These are phyloP conservation scores for Chironomus riparius DNA, from an alignment of 2,888 invertebrate genomes.

Conservation along the genomic window DNA sequence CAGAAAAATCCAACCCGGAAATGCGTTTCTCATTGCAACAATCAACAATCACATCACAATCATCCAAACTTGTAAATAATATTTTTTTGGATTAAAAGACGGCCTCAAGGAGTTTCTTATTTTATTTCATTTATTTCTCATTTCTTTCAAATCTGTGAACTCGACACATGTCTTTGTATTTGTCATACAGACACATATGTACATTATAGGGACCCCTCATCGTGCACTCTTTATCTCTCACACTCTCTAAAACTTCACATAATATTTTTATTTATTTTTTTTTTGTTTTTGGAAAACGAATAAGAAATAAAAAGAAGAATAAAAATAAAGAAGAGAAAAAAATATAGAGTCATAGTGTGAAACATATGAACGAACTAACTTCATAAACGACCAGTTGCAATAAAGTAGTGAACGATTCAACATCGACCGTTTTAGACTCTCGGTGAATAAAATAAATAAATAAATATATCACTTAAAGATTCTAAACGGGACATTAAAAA, in stretches of 20 bases:
- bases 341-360: background rate
- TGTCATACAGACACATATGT: no score
- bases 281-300: background rate
- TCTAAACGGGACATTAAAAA: no score
- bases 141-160: no score
- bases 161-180: no score
- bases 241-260: background rate
- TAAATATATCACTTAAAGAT: background rate
- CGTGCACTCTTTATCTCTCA: background rate
- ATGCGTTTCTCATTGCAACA: no score
- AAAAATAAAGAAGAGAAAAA: background rate
- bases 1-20: no score
- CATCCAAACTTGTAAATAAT: no score
- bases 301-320: constrained; percentile 4
- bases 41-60: no score
- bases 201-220: background rate
- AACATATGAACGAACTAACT: background rate
- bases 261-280: background rate
- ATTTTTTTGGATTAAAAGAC: no score
- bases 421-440: constrained; percentile 3
- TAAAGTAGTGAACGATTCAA: constrained; percentile 22
- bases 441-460: background rate
- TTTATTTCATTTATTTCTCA: no score
- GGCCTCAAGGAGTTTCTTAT: no score
- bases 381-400: constrained; percentile 17